Evolutionary conservation across 2,113 vertebrate species (phyloP).

Genomic region (Aythya baeri): DNA sequence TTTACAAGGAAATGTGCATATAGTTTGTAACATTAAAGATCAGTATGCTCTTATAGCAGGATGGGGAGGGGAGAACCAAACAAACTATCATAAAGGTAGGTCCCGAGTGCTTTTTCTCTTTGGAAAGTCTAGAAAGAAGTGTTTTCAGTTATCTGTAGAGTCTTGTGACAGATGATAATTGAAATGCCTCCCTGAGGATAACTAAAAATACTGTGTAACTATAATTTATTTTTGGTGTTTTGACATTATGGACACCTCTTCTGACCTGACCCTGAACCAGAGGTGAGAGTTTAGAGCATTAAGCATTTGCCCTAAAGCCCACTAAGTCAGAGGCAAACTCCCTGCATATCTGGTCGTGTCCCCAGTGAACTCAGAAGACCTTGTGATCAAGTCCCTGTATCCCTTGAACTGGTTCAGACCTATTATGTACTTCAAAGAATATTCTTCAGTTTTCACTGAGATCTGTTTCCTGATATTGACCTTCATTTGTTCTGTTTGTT

Average conservation of each 20-base stretch:
- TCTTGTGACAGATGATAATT: not conserved
- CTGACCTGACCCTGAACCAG: not conserved
- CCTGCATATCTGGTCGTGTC: not conserved
- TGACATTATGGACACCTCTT: not conserved
- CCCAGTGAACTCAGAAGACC: not conserved
- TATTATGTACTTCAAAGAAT: not conserved
- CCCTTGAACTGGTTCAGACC: not conserved
- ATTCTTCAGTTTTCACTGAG: not conserved
- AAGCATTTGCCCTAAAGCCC: not conserved
- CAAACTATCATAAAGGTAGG: not conserved
- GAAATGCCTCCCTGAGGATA: not conserved
- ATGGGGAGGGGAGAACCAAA: not conserved
- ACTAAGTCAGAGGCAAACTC: not conserved
- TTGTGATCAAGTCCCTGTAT: not conserved
- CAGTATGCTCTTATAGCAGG: not conserved
- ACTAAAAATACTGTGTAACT: not conserved
- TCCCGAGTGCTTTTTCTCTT: not conserved
- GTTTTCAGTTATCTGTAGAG: not conserved
- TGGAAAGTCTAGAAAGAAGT: not conserved
- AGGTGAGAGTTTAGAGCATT: not conserved
- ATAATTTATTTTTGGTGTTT: not conserved
- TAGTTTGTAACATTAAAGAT: not conserved
- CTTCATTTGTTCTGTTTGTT: conserved; percentile 57
- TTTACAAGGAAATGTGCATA: not conserved
- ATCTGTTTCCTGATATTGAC: conserved; percentile 1